These are phyloP conservation scores for Ricordea florida DNA, from an alignment of 92 coral and sea anemone species.

Conservation along the genomic window DNA sequence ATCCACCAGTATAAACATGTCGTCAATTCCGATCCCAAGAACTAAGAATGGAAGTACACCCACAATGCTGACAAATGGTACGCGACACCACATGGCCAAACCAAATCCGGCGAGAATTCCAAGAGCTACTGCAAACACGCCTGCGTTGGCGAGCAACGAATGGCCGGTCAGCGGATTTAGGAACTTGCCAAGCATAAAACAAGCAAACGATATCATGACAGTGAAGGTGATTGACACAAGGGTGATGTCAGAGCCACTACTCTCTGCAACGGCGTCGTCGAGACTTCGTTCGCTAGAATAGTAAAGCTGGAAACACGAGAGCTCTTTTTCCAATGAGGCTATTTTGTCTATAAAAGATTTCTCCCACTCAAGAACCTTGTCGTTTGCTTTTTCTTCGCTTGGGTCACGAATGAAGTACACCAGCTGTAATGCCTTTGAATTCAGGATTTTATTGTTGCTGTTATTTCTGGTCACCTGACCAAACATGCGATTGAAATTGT, in stretches of 20 bases:
- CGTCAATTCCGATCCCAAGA: slow-evolving; percentile 75
- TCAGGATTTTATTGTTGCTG: slow-evolving; percentile 40
- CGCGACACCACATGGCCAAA: slow-evolving; percentile 51
- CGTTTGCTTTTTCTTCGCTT: background rate
- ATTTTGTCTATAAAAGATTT: slow-evolving; percentile 19
- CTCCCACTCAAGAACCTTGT: slow-evolving; percentile 41
- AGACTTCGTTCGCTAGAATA: slow-evolving; percentile 63
- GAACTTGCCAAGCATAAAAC: slow-evolving; percentile 54
- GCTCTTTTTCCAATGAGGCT: slow-evolving; percentile 1
- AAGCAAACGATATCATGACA: slow-evolving; percentile 60
- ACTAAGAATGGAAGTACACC: slow-evolving; percentile 75
- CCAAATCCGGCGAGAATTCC: slow-evolving; percentile 71
- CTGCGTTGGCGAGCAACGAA: slow-evolving; percentile 64
- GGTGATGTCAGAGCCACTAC: slow-evolving; percentile 57
- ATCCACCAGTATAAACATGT: slow-evolving; percentile 72
- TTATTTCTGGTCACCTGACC: slow-evolving; percentile 16
- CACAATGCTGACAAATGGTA: slow-evolving; percentile 65
- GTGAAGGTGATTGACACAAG: slow-evolving; percentile 54
- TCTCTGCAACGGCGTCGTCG: slow-evolving; percentile 65
- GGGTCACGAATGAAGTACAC: slow-evolving; percentile 57
- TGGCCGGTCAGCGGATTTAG: slow-evolving; percentile 69
- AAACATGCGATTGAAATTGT: slow-evolving; percentile 48
- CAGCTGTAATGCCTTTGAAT: slow-evolving; percentile 63
- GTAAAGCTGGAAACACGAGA: slow-evolving; percentile 25
- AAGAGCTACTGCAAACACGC: slow-evolving; percentile 53